A percentile compares a stretch with the other conserved stretches of the same genome.
phyloP scores from a whole-genome alignment of 2,888 invertebrate genomes.

The Macaria notata region DNA sequence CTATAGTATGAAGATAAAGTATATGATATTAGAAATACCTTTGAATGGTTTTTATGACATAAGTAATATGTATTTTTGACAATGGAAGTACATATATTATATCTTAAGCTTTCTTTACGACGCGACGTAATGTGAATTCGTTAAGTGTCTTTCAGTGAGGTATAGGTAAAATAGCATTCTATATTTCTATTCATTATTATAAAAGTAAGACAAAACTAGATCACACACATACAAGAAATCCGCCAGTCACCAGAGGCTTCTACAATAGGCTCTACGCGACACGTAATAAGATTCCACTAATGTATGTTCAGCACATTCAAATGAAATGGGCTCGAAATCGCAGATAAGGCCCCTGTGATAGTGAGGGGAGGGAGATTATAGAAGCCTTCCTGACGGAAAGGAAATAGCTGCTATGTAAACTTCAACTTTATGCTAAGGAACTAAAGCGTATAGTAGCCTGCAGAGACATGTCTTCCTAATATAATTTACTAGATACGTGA shows the following conservation, averaged over 20 bases:
- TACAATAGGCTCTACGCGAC: constrained; percentile 27
- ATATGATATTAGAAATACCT: too few species aligned
- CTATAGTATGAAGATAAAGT: too few species aligned
- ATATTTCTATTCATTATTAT: too few species aligned
- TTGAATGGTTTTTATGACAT: too few species aligned
- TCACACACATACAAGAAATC: constrained; percentile 4
- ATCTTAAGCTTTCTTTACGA: too few species aligned
- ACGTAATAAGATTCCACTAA: constrained; percentile 42
- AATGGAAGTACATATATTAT: too few species aligned
- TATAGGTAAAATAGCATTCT: too few species aligned
- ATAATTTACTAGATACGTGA: not conserved
- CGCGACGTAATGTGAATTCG: too few species aligned
- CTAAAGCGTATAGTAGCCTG: constrained; percentile 5
- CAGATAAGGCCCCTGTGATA: constrained; percentile 71
- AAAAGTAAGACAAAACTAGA: too few species aligned
- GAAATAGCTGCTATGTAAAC: constrained; percentile 12
- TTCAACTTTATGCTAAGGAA: constrained; percentile 9
- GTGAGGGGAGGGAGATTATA: constrained; percentile 35
- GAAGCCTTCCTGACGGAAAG: constrained; percentile 24
- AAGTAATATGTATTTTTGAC: too few species aligned
- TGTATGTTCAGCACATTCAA: constrained; percentile 68
- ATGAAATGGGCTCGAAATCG: constrained; percentile 77
- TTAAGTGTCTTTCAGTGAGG: too few species aligned
- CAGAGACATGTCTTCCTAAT: not conserved
- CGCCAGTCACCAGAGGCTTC: constrained; percentile 17